Percentiles rank a stretch among this genome's conserved stretches.
Evolutionary conservation across 2,797 vertebrate species (phyloP).

Genomic region (Sebastolobus altivelis): DNA sequence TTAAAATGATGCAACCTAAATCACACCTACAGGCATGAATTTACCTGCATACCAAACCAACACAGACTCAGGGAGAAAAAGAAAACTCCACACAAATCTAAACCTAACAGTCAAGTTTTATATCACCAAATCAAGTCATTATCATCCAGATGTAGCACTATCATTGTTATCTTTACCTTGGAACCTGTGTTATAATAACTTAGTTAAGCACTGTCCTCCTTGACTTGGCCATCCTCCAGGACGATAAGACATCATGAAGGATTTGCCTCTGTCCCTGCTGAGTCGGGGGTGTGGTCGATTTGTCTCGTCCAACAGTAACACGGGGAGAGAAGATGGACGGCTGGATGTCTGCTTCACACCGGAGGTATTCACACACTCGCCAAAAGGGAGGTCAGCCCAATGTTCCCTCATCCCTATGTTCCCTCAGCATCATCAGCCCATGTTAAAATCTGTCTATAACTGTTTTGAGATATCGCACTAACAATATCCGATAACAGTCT

Average conservation of each 20-base stretch:
- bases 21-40: no score
- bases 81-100: background rate
- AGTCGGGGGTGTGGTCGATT: constrained; percentile 84
- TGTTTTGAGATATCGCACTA: no score
- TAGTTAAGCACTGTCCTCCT: background rate
- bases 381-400: background rate
- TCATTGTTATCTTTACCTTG: no score
- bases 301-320: constrained; percentile 63
- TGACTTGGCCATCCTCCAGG: background rate
- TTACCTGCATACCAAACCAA: background rate
- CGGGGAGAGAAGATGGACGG: constrained; percentile 78
- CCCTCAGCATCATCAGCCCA: no score
- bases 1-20: background rate
- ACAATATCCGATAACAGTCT: no score
- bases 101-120: background rate
- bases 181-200: background rate
- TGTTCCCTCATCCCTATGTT: no score
- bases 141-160: background rate
- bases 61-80: background rate
- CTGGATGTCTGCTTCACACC: constrained; percentile 87
- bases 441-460: no score
- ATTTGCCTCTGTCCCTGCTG: constrained; percentile 84
- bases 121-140: background rate
- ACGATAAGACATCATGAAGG: constrained; percentile 70
- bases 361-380: constrained; percentile 69